Conservation (phyloP, 1,140 invertebrate genomes). For the Odontomachus brunneus region DNA sequence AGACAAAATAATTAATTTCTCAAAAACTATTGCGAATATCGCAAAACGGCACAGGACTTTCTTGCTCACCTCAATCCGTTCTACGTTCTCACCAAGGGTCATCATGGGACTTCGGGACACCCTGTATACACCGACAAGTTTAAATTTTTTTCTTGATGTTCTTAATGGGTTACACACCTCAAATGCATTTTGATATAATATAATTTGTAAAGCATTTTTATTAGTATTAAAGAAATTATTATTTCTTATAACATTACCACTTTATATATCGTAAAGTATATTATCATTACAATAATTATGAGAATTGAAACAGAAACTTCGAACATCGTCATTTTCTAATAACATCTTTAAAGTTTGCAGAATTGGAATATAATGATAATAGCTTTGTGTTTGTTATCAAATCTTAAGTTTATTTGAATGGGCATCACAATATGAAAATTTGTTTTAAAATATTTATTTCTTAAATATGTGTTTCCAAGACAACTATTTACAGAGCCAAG, state of each 20-base stretch:
- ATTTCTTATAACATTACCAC: slow-evolving; percentile 15
- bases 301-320: slow-evolving; percentile 11
- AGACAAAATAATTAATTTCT: no score
- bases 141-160: slow-evolving; percentile 13
- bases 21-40: no score
- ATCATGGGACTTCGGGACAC: no score
- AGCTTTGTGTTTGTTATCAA: not conserved
- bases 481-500: not conserved
- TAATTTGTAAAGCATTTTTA: slow-evolving; percentile 14
- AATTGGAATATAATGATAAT: slow-evolving; percentile 30
- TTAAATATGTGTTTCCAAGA: not conserved
- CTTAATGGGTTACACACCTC: slow-evolving; percentile 6
- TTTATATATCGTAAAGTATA: no score
- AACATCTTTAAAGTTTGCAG: not conserved
- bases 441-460: slow-evolving; percentile 10
- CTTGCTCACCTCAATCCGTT: no score
- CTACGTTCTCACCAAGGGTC: no score
- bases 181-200: slow-evolving; percentile 25
- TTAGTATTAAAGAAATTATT: slow-evolving; percentile 12
- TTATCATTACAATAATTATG: not conserved
- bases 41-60: no score
- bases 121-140: not conserved
- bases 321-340: not conserved
- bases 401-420: slow-evolving; percentile 8
- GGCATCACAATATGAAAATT: not conserved